Conservation (phyloP, 2,888 invertebrate species). For the Lasioglossum pauxillum region DNA sequence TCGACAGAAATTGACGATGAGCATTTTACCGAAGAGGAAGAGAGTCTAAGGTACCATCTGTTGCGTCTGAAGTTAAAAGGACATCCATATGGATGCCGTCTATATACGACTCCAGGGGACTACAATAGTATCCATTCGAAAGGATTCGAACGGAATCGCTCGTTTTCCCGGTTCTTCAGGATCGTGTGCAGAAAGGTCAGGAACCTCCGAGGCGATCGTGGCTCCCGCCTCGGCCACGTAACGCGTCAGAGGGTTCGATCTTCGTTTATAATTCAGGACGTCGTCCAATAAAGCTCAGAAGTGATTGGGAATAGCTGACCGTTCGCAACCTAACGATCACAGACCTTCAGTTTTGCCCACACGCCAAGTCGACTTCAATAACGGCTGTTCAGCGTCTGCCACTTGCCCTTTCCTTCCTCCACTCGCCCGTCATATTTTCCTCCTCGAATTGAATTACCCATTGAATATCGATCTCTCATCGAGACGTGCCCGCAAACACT, state of each 20-base stretch:
- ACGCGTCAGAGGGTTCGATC: constrained; percentile 69
- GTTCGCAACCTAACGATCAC: constrained; percentile 71
- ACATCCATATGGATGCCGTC: neutral
- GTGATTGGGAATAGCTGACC: constrained; percentile 77
- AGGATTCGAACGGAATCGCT: constrained; percentile 19
- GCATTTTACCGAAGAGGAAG: neutral
- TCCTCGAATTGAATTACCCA: neutral
- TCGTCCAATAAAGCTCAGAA: constrained; percentile 81
- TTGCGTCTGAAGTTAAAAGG: constrained; percentile 4
- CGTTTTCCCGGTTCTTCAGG: constrained; percentile 46
- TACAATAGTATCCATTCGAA: neutral
- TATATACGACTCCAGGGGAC: neutral
- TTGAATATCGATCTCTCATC: constrained; percentile 4
- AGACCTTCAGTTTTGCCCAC: constrained; percentile 70
- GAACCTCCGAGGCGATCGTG: constrained; percentile 48
- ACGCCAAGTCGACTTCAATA: constrained; percentile 67
- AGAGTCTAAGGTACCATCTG: neutral
- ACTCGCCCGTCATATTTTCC: neutral
- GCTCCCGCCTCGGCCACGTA: constrained; percentile 45
- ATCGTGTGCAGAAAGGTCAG: constrained; percentile 64
- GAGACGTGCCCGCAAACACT: neutral
- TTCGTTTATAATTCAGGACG: constrained; percentile 80
- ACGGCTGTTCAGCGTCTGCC: constrained; percentile 33
- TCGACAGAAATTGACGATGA: neutral
- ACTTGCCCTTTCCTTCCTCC: constrained; percentile 48